Base-by-base conservation (phyloP, 1,140 invertebrate genomes). In the Plutomurus gul region DNA sequence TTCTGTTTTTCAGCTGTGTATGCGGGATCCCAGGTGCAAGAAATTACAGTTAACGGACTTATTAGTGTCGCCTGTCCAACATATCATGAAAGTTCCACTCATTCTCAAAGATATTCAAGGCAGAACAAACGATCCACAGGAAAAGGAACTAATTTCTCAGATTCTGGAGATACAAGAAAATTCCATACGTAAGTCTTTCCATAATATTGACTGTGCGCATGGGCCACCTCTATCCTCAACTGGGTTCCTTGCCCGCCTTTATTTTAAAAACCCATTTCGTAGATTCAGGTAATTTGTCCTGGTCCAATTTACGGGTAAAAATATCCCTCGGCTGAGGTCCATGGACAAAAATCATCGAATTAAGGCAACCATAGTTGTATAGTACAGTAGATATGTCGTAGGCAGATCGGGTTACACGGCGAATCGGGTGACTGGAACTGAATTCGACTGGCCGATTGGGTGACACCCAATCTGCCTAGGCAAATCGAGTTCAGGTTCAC, bases 1-100 rank as follows among this genome's bases (percentile, higher is more conserved):
- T 16, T 49, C 1, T 49, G 46, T 76, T 16, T 84, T 85, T 4
- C 79, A 91, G 90, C 89, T 88, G 87, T 92, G 90, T 82, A 88
- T 88, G 75, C 85, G 88, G 71, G 91, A 92, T 85, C 85, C 87
- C 3, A 84, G 91, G 16, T 92, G 91, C 85, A 91, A 92, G 82
- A 88, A 92, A 75, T 86, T 92, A 4, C 90, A 92, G 84, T 84
- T 92, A 27, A 91, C 90, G 11, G 92, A 92, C 85, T 86, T 92
- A 4, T 85, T 92, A 40, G 90, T 92, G 40, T 88, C 91, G 4
- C 91, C 91, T 6, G 90, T 92, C 76, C 92, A 92, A 85, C 90
- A 92, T 85, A 91, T 92, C 75, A 93, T 92, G 86, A 89, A 91
- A 84, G 87, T 92, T 18, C 91, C 92, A 27, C 86, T 93, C 4